Conservation (phyloP, 2,888 invertebrate species). For the Nebria brevicollis region DNA sequence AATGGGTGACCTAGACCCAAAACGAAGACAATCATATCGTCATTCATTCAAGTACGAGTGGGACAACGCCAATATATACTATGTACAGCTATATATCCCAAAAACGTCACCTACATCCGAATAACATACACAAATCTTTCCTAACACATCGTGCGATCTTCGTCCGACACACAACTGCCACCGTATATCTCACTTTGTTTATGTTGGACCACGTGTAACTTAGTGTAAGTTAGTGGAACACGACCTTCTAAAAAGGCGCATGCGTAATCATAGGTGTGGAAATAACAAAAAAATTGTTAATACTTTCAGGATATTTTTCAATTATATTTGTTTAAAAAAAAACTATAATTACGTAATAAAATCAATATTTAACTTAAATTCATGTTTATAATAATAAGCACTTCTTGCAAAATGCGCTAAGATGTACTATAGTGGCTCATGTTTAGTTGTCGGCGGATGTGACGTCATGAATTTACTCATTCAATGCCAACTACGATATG, state of each 20-base stretch:
- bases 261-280: not conserved
- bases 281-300: no score
- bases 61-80: not conserved
- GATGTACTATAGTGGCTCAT: not conserved
- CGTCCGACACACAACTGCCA: not conserved
- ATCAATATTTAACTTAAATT: no score
- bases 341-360: no score
- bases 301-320: no score
- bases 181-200: not conserved
- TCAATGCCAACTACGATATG: not conserved
- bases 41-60: not conserved
- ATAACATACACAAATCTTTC: slow-evolving; percentile 25
- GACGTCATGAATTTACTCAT: not conserved
- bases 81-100: slow-evolving; percentile 14
- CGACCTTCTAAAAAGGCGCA: not conserved
- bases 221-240: not conserved
- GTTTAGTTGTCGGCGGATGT: not conserved
- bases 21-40: not conserved
- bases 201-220: not conserved
- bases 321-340: no score
- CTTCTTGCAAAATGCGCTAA: not conserved
- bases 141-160: not conserved
- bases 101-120: slow-evolving; percentile 43
- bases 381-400: no score
- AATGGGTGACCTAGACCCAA: not conserved